Evolutionary conservation across 2,888 invertebrate genomes (phyloP).

Genomic region (Sturmia bella): DNA sequence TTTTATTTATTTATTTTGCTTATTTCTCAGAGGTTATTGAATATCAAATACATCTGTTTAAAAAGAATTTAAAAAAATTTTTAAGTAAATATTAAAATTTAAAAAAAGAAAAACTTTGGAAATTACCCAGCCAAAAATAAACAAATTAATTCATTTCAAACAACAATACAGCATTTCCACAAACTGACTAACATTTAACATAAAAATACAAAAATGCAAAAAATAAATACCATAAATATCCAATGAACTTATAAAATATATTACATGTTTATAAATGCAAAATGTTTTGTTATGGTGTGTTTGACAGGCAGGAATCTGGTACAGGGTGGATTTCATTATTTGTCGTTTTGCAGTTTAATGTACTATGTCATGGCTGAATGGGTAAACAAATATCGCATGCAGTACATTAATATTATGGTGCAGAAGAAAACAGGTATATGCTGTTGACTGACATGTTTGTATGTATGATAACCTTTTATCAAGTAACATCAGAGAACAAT

Average conservation of each 20-base stretch:
- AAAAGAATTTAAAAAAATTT: not conserved
- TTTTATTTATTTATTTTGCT: too few relatives aligned
- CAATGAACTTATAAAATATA: too few relatives aligned
- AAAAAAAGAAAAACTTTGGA: not conserved
- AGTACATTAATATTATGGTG: not conserved
- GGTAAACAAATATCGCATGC: conserved; percentile 12
- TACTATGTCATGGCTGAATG: conserved; percentile 62
- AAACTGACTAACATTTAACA: not conserved
- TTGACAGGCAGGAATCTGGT: not conserved
- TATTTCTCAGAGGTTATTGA: conserved; percentile 18
- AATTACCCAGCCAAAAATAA: conserved; percentile 58
- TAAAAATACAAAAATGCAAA: not conserved
- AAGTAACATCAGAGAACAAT: too few relatives aligned
- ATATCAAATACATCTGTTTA: not conserved
- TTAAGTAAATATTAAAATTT: too few relatives aligned
- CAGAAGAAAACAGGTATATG: not conserved
- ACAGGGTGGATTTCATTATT: not conserved
- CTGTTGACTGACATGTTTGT: too few relatives aligned
- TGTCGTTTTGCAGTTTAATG: conserved; percentile 31
- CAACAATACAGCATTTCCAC: conserved; percentile 9
- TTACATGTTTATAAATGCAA: too few relatives aligned
- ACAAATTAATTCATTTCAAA: conserved; percentile 11
- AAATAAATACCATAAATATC: too few relatives aligned
- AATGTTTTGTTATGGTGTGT: conserved; percentile 19
- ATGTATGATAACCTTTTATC: too few relatives aligned